A percentile compares a stretch with the other conserved stretches of the same genome.
phyloP scores from a whole-genome alignment of 2,113 vertebrate genomes.

The Sciurus niger region DNA sequence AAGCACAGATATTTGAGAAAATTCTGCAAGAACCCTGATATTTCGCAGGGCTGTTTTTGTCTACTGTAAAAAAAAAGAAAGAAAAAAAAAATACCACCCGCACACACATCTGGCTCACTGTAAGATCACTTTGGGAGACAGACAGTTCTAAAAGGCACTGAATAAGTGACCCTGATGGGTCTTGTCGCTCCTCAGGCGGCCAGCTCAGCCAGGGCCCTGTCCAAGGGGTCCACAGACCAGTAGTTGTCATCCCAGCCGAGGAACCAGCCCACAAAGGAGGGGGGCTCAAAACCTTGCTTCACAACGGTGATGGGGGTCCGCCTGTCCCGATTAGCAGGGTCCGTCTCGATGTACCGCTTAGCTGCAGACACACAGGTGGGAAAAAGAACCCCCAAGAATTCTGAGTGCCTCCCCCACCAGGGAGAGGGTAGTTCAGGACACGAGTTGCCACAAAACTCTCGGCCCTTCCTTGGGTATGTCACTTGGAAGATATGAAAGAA shows the following conservation, averaged over 20 bases:
- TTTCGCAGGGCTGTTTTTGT: constrained; percentile 86
- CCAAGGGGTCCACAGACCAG: constrained; percentile 95
- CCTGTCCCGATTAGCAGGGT: constrained; percentile 93
- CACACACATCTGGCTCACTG: background rate
- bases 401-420: background rate
- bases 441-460: background rate
- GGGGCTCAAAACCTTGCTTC: constrained; percentile 95
- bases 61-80: constrained; percentile 76
- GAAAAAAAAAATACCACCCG: background rate
- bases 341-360: constrained; percentile 95
- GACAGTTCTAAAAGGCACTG: constrained; percentile 84
- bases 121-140: constrained; percentile 71
- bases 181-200: constrained; percentile 87
- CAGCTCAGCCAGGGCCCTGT: constrained; percentile 95
- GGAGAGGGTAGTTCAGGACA: background rate
- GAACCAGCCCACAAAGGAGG: constrained; percentile 99
- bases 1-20: constrained; percentile 80
- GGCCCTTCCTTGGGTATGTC: background rate
- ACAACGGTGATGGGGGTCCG: constrained; percentile 94
- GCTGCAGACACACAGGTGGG: constrained; percentile 86
- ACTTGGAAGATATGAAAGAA: background rate
- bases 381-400: background rate
- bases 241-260: constrained; percentile 97
- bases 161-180: constrained; percentile 74
- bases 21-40: constrained; percentile 76